Evolutionary conservation across 2,888 invertebrate species (phyloP).

Genomic region (Pachymerium ferrugineum): DNA sequence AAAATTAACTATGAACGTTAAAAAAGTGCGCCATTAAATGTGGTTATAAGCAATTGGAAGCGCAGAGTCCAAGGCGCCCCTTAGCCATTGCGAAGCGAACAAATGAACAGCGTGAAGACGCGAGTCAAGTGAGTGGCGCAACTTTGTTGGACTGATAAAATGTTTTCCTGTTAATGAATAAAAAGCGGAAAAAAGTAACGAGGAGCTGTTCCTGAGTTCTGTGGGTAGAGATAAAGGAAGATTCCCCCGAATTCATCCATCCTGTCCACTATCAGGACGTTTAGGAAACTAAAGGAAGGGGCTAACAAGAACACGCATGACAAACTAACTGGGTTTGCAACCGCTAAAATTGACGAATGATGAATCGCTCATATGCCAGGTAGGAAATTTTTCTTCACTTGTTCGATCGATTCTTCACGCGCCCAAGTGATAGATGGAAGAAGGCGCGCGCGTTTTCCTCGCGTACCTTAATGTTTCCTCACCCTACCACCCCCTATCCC

Average conservation of each 20-base stretch:
- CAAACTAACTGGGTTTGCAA: no score
- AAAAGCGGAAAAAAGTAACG: neutral
- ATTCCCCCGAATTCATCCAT: neutral
- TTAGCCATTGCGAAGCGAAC: neutral
- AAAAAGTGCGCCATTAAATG: neutral
- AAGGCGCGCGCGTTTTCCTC: neutral
- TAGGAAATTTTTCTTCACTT: neutral
- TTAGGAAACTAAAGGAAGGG: neutral
- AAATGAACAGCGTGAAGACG: neutral
- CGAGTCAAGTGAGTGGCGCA: neutral
- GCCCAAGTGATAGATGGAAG: neutral
- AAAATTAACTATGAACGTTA: no score
- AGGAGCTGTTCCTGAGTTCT: neutral
- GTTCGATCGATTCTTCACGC: neutral
- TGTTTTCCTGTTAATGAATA: neutral
- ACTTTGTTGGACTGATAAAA: neutral
- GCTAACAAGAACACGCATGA: no score
- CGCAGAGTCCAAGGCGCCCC: neutral
- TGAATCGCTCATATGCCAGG: neutral
- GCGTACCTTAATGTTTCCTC: neutral
- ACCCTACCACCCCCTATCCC: no score
- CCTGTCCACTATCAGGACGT: neutral
- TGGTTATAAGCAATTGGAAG: neutral
- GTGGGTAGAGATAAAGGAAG: neutral
- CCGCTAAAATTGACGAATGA: neutral